These are phyloP conservation scores for Rattus norvegicus DNA, from an alignment of 2,113 vertebrate genomes.

Conservation along the genomic window DNA sequence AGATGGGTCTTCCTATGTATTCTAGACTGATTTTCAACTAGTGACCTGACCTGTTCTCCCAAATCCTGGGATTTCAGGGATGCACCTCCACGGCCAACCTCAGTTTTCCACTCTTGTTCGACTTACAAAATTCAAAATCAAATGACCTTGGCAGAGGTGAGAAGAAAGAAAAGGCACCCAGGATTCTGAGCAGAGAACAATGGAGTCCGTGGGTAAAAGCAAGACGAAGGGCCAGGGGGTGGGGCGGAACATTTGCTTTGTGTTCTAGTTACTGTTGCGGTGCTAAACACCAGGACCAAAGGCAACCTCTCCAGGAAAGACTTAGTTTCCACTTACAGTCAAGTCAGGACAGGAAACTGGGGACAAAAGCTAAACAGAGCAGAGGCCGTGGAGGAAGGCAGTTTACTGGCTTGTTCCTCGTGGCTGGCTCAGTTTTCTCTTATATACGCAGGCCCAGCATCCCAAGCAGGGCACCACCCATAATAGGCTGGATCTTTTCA, in stretches of 20 bases:
- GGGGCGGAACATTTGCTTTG: not conserved
- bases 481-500: not conserved
- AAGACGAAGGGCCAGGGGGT: no score
- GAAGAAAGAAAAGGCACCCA: not conserved
- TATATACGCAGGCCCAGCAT: not conserved
- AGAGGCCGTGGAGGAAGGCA: not conserved
- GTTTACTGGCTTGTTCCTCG: not conserved
- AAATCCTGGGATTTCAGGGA: not conserved
- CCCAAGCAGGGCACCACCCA: not conserved
- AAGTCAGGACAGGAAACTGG: not conserved
- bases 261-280: not conserved
- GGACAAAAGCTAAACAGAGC: no score
- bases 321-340: not conserved
- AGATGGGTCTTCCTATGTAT: not conserved
- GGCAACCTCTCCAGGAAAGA: not conserved
- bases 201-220: not conserved
- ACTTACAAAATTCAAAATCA: constrained; percentile 34
- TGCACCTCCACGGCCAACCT: not conserved
- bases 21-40: not conserved
- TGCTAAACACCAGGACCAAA: not conserved
- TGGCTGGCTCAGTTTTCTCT: not conserved
- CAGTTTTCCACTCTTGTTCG: constrained; percentile 47
- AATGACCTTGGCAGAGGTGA: not conserved
- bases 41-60: not conserved
- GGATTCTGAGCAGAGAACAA: not conserved